Evolutionary conservation across 2,888 invertebrate genomes (phyloP).

Genomic region (Ennomos quercinarius): DNA sequence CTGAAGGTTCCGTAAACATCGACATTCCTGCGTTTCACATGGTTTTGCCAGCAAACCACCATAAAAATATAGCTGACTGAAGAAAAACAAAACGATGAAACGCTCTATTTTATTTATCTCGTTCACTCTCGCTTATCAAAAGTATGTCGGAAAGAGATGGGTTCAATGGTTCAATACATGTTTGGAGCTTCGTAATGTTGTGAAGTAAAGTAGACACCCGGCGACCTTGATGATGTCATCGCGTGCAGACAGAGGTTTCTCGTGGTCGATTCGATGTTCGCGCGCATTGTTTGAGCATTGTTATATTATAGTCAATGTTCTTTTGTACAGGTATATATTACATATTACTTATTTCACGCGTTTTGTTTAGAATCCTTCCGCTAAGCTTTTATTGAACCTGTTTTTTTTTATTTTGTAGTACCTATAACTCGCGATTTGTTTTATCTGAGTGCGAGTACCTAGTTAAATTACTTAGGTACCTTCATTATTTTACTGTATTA

Average conservation of each 20-base stretch:
- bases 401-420: too few species aligned
- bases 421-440: too few species aligned
- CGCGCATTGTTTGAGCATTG: slow-evolving; percentile 35
- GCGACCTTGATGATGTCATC: slow-evolving; percentile 80
- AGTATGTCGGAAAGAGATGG: slow-evolving; percentile 30
- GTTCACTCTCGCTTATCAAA: slow-evolving; percentile 13
- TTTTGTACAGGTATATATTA: slow-evolving; percentile 14
- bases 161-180: not conserved
- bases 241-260: slow-evolving; percentile 59
- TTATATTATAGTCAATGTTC: slow-evolving; percentile 21
- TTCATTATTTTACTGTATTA: too few species aligned
- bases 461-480: too few species aligned
- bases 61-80: slow-evolving; percentile 30
- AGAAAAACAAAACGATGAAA: slow-evolving; percentile 35
- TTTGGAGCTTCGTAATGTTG: slow-evolving; percentile 4
- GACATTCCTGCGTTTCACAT: slow-evolving; percentile 33
- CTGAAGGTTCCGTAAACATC: slow-evolving; percentile 32
- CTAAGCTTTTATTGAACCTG: slow-evolving; percentile 1
- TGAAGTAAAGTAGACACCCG: slow-evolving; percentile 51
- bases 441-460: too few species aligned
- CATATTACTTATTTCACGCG: not conserved
- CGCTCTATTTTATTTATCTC: slow-evolving; percentile 17
- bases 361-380: slow-evolving; percentile 13
- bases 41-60: slow-evolving; percentile 38
- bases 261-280: slow-evolving; percentile 46